phyloP scores from a whole-genome alignment of 2,888 invertebrate genomes.

The Azorinus chamasolen region DNA sequence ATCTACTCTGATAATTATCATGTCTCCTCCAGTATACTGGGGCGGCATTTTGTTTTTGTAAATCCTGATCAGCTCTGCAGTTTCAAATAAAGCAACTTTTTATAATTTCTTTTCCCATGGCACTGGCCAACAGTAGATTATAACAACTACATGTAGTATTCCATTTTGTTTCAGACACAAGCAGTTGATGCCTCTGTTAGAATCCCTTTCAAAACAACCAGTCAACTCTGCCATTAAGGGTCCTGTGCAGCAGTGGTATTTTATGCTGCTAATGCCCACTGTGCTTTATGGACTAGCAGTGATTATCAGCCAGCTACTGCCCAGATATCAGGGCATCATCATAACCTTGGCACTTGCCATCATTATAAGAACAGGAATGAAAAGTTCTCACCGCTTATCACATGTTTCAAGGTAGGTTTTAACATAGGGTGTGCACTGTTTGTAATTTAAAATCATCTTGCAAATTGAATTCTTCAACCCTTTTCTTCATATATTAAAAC shows the following conservation, averaged over 20 bases:
- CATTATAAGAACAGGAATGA: conserved; percentile 48
- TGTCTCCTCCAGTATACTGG: too few species aligned
- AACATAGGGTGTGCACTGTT: too few species aligned
- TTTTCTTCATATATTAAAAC: too few species aligned
- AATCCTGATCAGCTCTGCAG: too few species aligned
- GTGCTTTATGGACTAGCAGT: conserved; percentile 64
- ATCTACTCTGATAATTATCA: too few species aligned
- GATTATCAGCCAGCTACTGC: conserved; percentile 54
- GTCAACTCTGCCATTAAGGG: conserved; percentile 50
- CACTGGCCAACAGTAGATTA: too few species aligned
- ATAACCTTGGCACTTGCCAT: conserved; percentile 62
- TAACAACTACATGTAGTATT: too few species aligned
- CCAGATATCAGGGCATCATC: conserved; percentile 71
- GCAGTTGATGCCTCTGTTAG: conserved; percentile 66
- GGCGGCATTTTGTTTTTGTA: too few species aligned
- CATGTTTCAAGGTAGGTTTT: conserved; percentile 82
- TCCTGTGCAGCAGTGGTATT: conserved; percentile 79
- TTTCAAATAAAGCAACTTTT: too few species aligned
- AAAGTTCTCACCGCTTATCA: conserved; percentile 75
- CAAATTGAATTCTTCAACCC: too few species aligned
- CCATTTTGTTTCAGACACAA: conserved; percentile 71
- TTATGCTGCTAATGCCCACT: conserved; percentile 74
- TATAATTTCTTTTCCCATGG: not conserved
- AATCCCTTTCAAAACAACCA: conserved; percentile 53
- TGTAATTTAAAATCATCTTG: too few species aligned